Percentiles rank a stretch among this genome's conserved stretches.
phyloP scores from a whole-genome alignment of 2,113 vertebrate genomes.

The Addax nasomaculatus region DNA sequence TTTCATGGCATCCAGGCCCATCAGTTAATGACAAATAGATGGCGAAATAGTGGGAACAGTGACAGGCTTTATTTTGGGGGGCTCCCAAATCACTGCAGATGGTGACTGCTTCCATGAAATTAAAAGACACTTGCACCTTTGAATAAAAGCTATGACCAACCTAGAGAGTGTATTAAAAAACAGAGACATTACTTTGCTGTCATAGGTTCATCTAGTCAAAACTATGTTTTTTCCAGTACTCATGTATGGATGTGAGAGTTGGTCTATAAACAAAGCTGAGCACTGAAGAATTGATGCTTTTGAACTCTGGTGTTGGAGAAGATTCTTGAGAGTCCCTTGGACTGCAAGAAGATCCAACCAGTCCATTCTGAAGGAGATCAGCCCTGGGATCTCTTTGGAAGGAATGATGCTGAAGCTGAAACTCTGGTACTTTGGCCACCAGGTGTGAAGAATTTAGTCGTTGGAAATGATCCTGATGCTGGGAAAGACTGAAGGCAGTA shows the following conservation, averaged over 20 bases:
- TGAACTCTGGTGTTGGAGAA: neutral
- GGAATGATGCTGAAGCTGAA: neutral
- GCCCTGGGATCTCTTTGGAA: neutral
- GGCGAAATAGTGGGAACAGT: neutral
- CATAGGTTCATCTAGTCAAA: neutral
- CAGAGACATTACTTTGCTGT: neutral
- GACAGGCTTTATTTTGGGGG: neutral
- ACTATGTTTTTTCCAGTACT: neutral
- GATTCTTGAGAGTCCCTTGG: neutral
- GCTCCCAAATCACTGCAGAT: neutral
- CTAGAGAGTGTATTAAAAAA: neutral
- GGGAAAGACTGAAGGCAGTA: neutral
- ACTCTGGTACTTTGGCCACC: neutral
- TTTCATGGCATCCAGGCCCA: neutral
- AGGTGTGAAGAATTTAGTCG: neutral
- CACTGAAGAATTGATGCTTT: neutral
- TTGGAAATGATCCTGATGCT: neutral
- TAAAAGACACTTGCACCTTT: neutral
- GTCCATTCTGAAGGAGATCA: neutral
- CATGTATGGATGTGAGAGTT: neutral
- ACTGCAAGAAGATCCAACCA: neutral
- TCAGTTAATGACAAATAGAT: neutral
- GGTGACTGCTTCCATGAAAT: neutral
- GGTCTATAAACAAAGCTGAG: neutral
- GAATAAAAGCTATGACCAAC: neutral